phyloP scores from a whole-genome alignment of 2,113 vertebrate genomes.

The Furnarius figulus region DNA sequence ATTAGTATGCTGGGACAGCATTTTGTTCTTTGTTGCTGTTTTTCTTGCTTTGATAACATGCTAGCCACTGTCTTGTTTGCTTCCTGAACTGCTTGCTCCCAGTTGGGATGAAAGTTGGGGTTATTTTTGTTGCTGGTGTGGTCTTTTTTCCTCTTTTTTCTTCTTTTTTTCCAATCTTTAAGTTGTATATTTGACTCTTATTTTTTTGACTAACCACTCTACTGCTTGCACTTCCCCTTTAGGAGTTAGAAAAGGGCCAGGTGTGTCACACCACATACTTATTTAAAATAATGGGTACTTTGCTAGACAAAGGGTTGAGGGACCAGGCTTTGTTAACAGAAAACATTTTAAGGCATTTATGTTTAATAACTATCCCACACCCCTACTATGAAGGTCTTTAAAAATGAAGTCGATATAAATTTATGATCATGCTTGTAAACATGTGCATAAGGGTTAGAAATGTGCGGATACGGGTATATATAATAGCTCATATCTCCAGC shows the following conservation, averaged over 20 bases:
- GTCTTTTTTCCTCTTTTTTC: neutral
- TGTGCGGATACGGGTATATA: neutral
- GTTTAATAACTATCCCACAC: neutral
- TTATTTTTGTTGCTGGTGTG: neutral
- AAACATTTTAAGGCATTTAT: neutral
- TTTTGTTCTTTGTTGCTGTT: conserved; percentile 51
- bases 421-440: neutral
- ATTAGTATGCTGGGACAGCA: conserved; percentile 54
- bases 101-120: neutral
- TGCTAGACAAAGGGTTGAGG: neutral
- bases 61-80: conserved; percentile 11
- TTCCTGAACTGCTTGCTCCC: conserved; percentile 9
- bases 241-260: neutral
- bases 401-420: neutral
- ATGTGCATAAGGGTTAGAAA: neutral
- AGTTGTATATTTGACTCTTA: neutral
- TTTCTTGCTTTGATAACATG: conserved; percentile 44
- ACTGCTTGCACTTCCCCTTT: neutral
- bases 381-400: neutral
- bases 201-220: neutral
- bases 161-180: neutral
- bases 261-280: neutral
- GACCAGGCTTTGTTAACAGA: neutral
- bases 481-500: neutral
- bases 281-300: neutral